A percentile compares a stretch with the other conserved stretches of the same genome.
Evolutionary conservation across 1,140 invertebrate species (phyloP).

Genomic region (Aphis gossypii): DNA sequence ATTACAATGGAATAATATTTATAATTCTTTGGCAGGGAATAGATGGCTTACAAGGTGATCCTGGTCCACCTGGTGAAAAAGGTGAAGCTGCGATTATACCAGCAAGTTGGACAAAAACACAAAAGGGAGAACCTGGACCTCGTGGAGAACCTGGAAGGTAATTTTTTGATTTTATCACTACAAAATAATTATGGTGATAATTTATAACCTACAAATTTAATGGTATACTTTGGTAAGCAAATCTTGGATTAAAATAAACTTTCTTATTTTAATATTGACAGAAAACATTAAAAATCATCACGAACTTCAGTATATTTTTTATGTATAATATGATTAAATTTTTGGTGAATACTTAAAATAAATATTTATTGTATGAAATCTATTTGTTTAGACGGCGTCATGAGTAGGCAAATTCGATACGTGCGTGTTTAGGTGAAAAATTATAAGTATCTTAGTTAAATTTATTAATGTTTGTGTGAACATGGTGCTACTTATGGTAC

Average conservation of each 20-base stretch:
- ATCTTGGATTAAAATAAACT: no score
- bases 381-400: background rate
- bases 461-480: background rate
- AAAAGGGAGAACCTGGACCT: constrained; percentile 35
- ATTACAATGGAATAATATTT: background rate
- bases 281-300: no score
- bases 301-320: no score
- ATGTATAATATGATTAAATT: no score
- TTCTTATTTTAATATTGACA: no score
- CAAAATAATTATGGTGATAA: no score
- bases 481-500: no score
- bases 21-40: constrained; percentile 65
- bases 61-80: constrained; percentile 68
- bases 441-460: background rate
- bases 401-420: background rate
- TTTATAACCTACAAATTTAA: no score
- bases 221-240: background rate
- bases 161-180: background rate
- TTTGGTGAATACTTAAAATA: background rate
- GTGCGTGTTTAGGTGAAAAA: background rate
- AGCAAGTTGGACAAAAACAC: accelerated
- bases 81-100: constrained; percentile 67
- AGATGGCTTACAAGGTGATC: constrained; percentile 67
- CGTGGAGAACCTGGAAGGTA: constrained; percentile 46
- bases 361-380: background rate